Conservation (phyloP, 2,113 vertebrate species). For the Phaethon lepturus region DNA sequence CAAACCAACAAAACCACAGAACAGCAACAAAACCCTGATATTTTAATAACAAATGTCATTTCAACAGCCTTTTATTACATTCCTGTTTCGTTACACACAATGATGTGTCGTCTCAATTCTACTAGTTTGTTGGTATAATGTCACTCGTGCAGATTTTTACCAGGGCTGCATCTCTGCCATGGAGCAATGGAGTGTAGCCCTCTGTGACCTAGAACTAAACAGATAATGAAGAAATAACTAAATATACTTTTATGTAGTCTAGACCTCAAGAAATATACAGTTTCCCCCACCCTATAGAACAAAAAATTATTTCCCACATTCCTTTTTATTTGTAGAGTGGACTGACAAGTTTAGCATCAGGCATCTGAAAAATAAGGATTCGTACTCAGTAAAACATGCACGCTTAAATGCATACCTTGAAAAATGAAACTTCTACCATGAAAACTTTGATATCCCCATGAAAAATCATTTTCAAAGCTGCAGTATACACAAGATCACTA, state of each 20-base stretch:
- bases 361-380: background rate
- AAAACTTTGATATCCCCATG: background rate
- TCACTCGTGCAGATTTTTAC: background rate
- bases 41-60: background rate
- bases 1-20: background rate
- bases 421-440: background rate
- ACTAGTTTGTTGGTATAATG: background rate
- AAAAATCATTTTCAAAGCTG: background rate
- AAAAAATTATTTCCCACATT: background rate
- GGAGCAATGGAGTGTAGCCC: background rate
- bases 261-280: background rate
- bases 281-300: background rate
- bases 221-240: too few relatives aligned
- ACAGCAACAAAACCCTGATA: background rate
- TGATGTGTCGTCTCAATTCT: background rate
- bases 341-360: background rate
- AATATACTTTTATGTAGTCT: background rate
- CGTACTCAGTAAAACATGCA: background rate
- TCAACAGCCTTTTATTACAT: background rate
- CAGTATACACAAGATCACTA: too few relatives aligned
- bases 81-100: background rate
- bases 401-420: background rate
- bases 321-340: background rate
- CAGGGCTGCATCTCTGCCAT: background rate
- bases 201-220: background rate